Evolutionary conservation across 35 echinoderm and acorn worm genomes (phyloP), one percentile per base, ranked within the genome.

Genomic region (Ptychodera flava): DNA sequence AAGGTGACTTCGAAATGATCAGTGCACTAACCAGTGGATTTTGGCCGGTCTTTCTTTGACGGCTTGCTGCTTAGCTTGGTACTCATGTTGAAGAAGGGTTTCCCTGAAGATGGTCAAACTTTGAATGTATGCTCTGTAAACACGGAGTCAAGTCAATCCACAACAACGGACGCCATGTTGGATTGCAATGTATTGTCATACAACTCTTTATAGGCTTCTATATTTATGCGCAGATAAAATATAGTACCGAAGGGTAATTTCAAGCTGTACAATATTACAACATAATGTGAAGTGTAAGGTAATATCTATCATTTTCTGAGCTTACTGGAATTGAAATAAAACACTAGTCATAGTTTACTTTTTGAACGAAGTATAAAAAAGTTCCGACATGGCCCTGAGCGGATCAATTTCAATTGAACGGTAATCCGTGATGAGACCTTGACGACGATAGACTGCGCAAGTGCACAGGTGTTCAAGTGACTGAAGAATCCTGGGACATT

Each of bases 21-120:
- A n/a, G n/a, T n/a, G n/a, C 6, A 79, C 91, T 89, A 78, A 95
- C 93, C 93, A 79, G 90, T 92, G 14, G 93, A 95, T 78, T 87
- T 88, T 82, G 93, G 93, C 38, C 93, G 92, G 32, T 95, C 93
- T 80, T 92, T 95, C 82, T 88, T 91, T 28, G 93, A 95, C 16
- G 93, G 86, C 33, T 95, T 95, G 84, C 83, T 92, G 36, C 87
- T 92, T 34, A 95, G 52, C 89, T 90, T 95, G 78, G 90, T 95
- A 37, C 83, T 92, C 93, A 95, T 95, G 80, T 76, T 90, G 27
- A 22, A 12, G 45, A 64, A 12, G 45, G 22, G 6, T 64, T 64
- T 64, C 22, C 45, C 22, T 22, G 6, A 12, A 64, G 45, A 64
- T 64, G 45, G 22, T 64, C 45, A 22, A 22, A 64, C 6, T 22